Evolutionary conservation across 2,888 invertebrate genomes (phyloP).

Genomic region (Coleophora deauratella): DNA sequence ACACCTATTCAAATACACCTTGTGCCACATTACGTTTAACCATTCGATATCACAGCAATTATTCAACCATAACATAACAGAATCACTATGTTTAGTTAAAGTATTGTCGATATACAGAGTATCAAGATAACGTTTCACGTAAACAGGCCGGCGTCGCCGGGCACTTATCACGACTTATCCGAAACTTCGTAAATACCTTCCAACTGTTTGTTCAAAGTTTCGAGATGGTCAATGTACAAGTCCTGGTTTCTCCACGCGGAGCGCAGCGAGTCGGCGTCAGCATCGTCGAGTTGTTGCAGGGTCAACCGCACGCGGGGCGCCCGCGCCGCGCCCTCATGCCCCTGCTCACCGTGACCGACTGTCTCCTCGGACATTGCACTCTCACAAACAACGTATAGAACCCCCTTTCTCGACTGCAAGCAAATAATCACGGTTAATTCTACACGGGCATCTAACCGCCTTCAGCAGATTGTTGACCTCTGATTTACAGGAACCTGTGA

Average conservation of each 20-base stretch:
- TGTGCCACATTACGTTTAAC: conserved; percentile 50
- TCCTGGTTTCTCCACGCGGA: conserved; percentile 84
- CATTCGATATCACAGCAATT: conserved; percentile 56
- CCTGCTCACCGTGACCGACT: conserved; percentile 63
- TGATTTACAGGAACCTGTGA: conserved; percentile 42
- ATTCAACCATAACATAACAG: conserved; percentile 45
- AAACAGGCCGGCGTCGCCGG: conserved; percentile 44
- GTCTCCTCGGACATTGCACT: conserved; percentile 72
- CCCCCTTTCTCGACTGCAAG: conserved; percentile 62
- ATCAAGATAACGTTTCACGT: conserved; percentile 50
- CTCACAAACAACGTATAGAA: conserved; percentile 52
- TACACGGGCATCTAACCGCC: conserved; percentile 15
- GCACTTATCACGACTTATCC: conserved; percentile 64
- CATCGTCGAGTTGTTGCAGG: conserved; percentile 77
- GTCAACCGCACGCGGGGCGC: conserved; percentile 75
- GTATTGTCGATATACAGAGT: conserved; percentile 67
- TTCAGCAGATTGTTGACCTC: conserved; percentile 11
- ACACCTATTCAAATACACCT: conserved; percentile 60
- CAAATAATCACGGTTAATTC: conserved; percentile 50
- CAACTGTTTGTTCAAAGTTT: conserved; percentile 82
- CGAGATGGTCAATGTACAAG: conserved; percentile 82
- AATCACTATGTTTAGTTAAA: conserved; percentile 71
- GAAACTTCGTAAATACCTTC: conserved; percentile 81
- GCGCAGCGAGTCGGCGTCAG: conserved; percentile 78
- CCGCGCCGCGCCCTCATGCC: conserved; percentile 64